Percentiles rank a stretch among this genome's conserved stretches.
Conservation (phyloP, 2,797 vertebrate genomes). For the Psittacula derbiana region DNA sequence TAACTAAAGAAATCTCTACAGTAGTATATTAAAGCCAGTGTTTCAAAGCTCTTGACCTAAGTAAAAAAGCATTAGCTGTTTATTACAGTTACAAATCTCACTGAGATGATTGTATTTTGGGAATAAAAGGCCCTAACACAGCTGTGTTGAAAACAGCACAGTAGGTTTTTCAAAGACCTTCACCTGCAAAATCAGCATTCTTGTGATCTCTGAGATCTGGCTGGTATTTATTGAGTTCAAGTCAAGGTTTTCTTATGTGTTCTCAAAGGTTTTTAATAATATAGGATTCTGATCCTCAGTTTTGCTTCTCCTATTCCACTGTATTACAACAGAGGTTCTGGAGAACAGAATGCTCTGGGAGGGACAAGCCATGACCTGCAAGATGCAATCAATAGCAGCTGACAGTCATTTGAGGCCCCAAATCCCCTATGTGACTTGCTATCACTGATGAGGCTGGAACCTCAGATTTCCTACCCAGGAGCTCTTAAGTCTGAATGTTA, state of each 20-base stretch:
- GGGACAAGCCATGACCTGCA: not conserved
- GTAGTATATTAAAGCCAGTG: not conserved
- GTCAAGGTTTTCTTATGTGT: not conserved
- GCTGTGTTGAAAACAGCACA: not conserved
- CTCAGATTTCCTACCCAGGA: not conserved
- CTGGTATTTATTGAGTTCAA: not conserved
- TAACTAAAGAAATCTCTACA: not conserved
- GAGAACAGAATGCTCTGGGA: not conserved
- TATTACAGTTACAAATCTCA: not conserved
- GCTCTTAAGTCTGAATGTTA: not conserved
- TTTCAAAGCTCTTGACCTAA: not conserved
- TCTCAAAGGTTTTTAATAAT: not conserved
- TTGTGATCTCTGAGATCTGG: not conserved
- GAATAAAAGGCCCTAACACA: not conserved
- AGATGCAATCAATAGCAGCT: not conserved
- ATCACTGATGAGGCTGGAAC: not conserved
- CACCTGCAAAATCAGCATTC: not conserved
- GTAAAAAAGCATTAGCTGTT: not conserved
- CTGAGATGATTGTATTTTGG: not conserved
- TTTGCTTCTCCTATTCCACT: not conserved
- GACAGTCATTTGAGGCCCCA: not conserved
- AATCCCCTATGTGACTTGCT: not conserved
- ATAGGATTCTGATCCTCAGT: not conserved
- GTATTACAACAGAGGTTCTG: not conserved
- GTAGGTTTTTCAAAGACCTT: conserved; percentile 4